Evolutionary conservation across 1,140 invertebrate species (phyloP).

Genomic region (Sminthurides bifidus): DNA sequence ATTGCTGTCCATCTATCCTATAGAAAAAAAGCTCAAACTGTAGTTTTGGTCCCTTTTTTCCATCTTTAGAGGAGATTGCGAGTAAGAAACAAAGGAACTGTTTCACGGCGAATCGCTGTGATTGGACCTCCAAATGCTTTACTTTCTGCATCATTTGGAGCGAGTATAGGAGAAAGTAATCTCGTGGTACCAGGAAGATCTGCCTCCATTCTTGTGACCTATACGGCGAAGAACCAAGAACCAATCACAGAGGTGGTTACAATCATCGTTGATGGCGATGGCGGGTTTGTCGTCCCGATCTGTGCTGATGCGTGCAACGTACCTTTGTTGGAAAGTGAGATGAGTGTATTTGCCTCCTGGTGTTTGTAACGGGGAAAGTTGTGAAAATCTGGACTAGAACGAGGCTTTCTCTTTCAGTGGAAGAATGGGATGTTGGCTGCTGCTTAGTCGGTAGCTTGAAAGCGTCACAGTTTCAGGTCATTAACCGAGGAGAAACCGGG

Average conservation of each 20-base stretch:
- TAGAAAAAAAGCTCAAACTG: not conserved
- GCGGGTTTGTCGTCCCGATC: conserved; percentile 22
- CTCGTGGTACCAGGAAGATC: conserved; percentile 16
- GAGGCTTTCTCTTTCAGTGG: not conserved
- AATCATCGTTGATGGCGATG: conserved; percentile 22
- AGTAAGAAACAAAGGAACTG: conserved; percentile 12
- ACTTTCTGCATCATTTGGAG: conserved; percentile 14
- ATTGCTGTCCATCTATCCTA: not conserved
- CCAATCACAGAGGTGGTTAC: conserved; percentile 14
- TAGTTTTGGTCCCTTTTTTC: not conserved
- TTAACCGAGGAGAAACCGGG: conserved; percentile 10
- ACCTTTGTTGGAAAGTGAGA: not conserved
- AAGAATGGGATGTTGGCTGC: conserved; percentile 25
- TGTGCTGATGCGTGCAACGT: conserved; percentile 2
- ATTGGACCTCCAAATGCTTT: conserved; percentile 12
- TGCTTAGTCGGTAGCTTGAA: conserved; percentile 8
- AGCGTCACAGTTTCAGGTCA: conserved; percentile 13
- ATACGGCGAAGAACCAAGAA: not conserved
- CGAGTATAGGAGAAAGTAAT: conserved; percentile 13
- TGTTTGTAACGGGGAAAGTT: too few relatives aligned
- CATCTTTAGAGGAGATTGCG: conserved; percentile 4
- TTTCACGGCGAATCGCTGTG: conserved; percentile 15
- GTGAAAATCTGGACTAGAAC: not conserved
- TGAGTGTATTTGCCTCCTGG: not conserved
- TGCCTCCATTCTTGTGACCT: conserved; percentile 3